Conservation (phyloP, 2,888 invertebrate genomes). For the Trichopoda pennipes region DNA sequence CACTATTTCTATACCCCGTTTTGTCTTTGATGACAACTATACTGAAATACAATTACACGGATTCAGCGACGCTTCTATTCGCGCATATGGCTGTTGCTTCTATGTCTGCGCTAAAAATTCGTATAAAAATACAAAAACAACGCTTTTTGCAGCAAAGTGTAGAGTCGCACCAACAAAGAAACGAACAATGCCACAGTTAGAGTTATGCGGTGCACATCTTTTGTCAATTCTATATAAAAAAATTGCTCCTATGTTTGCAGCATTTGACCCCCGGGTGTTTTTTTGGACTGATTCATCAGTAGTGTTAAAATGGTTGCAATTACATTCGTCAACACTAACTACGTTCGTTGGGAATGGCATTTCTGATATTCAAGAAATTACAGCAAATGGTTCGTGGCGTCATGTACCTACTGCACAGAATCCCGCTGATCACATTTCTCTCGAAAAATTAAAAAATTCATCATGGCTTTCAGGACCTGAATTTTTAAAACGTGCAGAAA, state of each 20-base stretch:
- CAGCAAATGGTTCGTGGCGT: slow-evolving; percentile 36
- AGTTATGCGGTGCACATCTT: slow-evolving; percentile 26
- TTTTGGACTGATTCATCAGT: slow-evolving; percentile 42
- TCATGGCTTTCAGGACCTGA: slow-evolving; percentile 38
- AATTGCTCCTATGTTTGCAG: not conserved
- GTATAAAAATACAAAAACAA: not conserved
- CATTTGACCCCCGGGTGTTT: slow-evolving; percentile 1
- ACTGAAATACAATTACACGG: slow-evolving; percentile 16
- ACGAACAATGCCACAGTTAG: slow-evolving; percentile 27
- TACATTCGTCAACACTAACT: slow-evolving; percentile 37
- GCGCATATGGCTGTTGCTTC: slow-evolving; percentile 31
- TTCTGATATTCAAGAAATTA: slow-evolving; percentile 47
- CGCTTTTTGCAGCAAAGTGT: slow-evolving; percentile 4
- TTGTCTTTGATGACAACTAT: slow-evolving; percentile 12
- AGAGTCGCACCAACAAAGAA: slow-evolving; percentile 36
- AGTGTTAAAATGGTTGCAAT: slow-evolving; percentile 30
- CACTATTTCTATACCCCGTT: slow-evolving; percentile 4
- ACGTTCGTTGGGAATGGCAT: slow-evolving; percentile 7
- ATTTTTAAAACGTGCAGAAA: slow-evolving; percentile 3
- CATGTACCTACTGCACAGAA: slow-evolving; percentile 51
- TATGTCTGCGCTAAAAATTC: slow-evolving; percentile 11
- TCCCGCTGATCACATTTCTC: slow-evolving; percentile 56
- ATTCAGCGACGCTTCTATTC: slow-evolving; percentile 18
- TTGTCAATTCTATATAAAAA: slow-evolving; percentile 26
- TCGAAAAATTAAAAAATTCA: slow-evolving; percentile 27